Evolutionary conservation across 2,113 vertebrate genomes (phyloP).

Genomic region (Chlamydotis undulata): DNA sequence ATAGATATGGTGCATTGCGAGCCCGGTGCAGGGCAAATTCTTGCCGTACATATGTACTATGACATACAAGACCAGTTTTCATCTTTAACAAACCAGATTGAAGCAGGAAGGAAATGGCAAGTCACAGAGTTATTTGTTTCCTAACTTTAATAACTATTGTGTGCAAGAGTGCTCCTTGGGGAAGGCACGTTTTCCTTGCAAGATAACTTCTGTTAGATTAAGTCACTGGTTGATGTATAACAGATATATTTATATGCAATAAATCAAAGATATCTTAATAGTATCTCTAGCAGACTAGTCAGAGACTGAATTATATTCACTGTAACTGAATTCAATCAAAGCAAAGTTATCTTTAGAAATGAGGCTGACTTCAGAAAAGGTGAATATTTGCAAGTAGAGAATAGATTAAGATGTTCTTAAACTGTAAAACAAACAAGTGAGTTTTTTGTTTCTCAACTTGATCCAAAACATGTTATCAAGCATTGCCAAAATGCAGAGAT

Average conservation of each 20-base stretch:
- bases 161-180: background rate
- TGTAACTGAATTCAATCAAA: background rate
- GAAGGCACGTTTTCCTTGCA: background rate
- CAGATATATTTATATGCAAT: conserved; percentile 13
- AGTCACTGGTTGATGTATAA: background rate
- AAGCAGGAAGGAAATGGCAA: background rate
- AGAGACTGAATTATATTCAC: background rate
- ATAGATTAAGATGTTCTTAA: background rate
- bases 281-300: background rate
- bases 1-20: rapidly evolving
- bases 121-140: background rate
- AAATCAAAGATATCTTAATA: conserved; percentile 20
- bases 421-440: background rate
- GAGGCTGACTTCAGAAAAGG: background rate
- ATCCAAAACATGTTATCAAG: background rate
- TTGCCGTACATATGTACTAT: rapidly evolving
- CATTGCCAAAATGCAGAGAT: background rate
- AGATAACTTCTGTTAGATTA: background rate
- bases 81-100: background rate
- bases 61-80: background rate
- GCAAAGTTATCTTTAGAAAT: background rate
- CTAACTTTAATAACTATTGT: background rate
- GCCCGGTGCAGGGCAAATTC: background rate
- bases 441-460: background rate
- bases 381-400: background rate